These are phyloP conservation scores for Xerus rutilus DNA, from an alignment of 2,797 vertebrate species.

Conservation along the genomic window DNA sequence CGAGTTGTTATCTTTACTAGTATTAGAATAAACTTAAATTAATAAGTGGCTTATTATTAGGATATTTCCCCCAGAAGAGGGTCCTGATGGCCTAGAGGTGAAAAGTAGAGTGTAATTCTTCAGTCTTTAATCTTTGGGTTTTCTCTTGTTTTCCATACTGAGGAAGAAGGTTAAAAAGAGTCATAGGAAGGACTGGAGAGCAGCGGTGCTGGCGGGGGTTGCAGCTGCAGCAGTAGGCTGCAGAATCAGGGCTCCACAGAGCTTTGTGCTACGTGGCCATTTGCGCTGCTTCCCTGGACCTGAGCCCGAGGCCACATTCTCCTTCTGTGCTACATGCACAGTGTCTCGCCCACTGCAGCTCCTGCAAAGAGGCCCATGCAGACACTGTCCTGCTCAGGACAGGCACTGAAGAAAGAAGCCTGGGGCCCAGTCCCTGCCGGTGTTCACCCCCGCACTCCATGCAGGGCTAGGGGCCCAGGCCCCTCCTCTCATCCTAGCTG, in stretches of 20 bases:
- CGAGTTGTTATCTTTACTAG: background rate
- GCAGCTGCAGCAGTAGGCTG: background rate
- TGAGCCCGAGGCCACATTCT: background rate
- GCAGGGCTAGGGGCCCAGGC: background rate
- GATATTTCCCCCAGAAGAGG: background rate
- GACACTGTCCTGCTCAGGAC: background rate
- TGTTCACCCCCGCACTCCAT: background rate
- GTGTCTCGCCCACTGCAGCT: too few relatives aligned
- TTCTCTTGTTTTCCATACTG: background rate
- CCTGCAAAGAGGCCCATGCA: background rate
- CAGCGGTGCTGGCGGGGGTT: background rate
- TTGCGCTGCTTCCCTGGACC: accelerated
- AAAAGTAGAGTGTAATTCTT: background rate
- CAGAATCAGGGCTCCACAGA: background rate
- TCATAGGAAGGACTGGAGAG: background rate
- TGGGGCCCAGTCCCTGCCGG: background rate
- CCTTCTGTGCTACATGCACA: too few relatives aligned
- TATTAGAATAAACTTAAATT: background rate
- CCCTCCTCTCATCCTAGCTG: too few relatives aligned
- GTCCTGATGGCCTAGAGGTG: background rate
- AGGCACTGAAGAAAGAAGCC: background rate
- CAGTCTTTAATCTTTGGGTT: background rate
- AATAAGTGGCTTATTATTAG: background rate
- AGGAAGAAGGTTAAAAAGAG: background rate
- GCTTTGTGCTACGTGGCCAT: accelerated